phyloP scores from a whole-genome alignment of 2,113 vertebrate species.

The Apistogramma diplotaenia region DNA sequence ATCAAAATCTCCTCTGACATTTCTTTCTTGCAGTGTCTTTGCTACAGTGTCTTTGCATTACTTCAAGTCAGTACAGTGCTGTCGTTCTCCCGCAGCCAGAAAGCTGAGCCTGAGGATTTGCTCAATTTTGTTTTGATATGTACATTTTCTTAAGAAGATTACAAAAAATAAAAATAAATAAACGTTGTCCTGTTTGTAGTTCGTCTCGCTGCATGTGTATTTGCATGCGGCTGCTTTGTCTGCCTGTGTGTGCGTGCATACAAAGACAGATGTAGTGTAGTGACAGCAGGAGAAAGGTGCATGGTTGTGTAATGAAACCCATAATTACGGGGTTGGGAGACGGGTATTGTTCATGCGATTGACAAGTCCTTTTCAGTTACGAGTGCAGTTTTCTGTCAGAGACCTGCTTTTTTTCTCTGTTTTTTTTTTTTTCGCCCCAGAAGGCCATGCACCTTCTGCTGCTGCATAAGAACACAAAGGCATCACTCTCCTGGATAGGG shows the following conservation, averaged over 20 bases:
- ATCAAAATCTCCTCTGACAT: slow-evolving; percentile 65
- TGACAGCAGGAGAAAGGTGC: slow-evolving; percentile 52
- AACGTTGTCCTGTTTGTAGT: slow-evolving; percentile 34
- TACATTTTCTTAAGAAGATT: slow-evolving; percentile 60
- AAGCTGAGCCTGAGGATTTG: slow-evolving; percentile 43
- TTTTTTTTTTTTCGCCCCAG: neutral
- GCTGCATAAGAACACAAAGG: slow-evolving; percentile 58
- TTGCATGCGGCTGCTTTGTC: neutral
- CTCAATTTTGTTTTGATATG: slow-evolving; percentile 54
- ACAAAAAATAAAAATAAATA: slow-evolving; percentile 9
- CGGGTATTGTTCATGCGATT: slow-evolving; percentile 65
- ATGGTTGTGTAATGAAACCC: slow-evolving; percentile 67
- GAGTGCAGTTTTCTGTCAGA: slow-evolving; percentile 65
- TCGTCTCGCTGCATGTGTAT: neutral
- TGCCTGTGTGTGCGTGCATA: slow-evolving; percentile 15
- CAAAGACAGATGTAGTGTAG: slow-evolving; percentile 33
- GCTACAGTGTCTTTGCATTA: slow-evolving; percentile 34
- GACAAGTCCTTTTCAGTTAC: slow-evolving; percentile 71
- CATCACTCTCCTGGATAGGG: slow-evolving; percentile 55
- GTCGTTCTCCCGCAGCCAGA: slow-evolving; percentile 22
- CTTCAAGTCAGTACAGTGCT: neutral
- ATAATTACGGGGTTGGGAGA: slow-evolving; percentile 67
- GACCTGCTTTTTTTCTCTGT: slow-evolving; percentile 44
- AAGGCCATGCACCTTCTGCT: slow-evolving; percentile 46
- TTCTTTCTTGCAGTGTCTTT: slow-evolving; percentile 34